A percentile compares a stretch with the other conserved stretches of the same genome.
Conservation (phyloP, 1,140 invertebrate species). For the Goniozus legneri region DNA sequence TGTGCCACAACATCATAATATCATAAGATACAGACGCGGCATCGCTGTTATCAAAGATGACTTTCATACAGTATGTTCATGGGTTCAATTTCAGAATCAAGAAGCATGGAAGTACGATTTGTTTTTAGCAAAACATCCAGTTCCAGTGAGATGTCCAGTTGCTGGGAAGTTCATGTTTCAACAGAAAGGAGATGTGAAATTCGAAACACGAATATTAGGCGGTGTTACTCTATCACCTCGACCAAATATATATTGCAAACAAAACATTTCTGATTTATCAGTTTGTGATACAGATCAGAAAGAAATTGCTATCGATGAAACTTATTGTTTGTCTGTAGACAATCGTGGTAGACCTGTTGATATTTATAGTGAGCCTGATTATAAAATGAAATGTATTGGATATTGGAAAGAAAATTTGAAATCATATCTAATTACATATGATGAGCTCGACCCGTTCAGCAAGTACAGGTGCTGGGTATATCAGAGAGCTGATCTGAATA, state of each 20-base stretch:
- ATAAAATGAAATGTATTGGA: constrained; percentile 95
- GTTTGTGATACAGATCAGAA: constrained; percentile 92
- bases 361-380: constrained; percentile 92
- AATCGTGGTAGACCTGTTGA: constrained; percentile 88
- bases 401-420: constrained; percentile 98
- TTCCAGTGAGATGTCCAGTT: constrained; percentile 89
- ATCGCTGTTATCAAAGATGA: constrained; percentile 85
- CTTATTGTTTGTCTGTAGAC: constrained; percentile 94
- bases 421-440: constrained; percentile 95
- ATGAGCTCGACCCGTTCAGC: constrained; percentile 92
- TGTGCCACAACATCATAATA: constrained; percentile 90
- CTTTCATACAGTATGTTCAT: constrained; percentile 89
- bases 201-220: constrained; percentile 88
- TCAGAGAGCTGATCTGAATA: constrained; percentile 89
- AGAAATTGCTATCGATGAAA: constrained; percentile 89
- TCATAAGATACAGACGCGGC: constrained; percentile 90
- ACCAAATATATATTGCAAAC: constrained; percentile 88
- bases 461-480: constrained; percentile 98
- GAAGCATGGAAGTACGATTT: constrained; percentile 86
- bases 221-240: constrained; percentile 91
- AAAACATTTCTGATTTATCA: constrained; percentile 92
- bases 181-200: constrained; percentile 82
- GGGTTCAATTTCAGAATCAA: constrained; percentile 85
- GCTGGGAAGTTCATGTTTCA: constrained; percentile 94
- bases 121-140: constrained; percentile 83